Percentiles rank a stretch among this genome's conserved stretches.
Conservation (phyloP, 2,113 vertebrate species). For the Anolis carolinensis region DNA sequence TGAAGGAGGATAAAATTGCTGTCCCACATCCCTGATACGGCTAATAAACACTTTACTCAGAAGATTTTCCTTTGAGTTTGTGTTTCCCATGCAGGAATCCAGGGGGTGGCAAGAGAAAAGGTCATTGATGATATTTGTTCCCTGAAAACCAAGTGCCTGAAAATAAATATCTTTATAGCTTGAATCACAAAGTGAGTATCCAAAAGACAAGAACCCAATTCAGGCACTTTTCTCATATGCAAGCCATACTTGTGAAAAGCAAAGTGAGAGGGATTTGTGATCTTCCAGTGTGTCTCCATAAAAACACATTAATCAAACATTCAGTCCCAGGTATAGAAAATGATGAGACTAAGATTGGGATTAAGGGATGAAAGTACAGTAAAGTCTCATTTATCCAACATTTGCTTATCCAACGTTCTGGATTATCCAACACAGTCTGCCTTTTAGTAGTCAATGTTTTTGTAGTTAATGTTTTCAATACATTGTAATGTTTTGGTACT, state of each 20-base stretch:
- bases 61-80: background rate
- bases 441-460: no score
- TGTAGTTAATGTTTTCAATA: no score
- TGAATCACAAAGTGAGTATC: conserved; percentile 22
- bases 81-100: conserved; percentile 14
- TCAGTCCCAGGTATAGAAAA: no score
- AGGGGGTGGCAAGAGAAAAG: conserved; percentile 47
- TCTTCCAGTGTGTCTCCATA: background rate
- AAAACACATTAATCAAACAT: no score
- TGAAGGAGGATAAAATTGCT: background rate
- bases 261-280: background rate
- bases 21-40: background rate
- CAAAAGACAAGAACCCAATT: background rate
- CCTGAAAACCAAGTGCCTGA: conserved; percentile 35
- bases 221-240: no score
- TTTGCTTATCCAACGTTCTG: no score
- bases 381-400: no score
- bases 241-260: background rate
- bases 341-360: no score
- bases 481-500: no score
- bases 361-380: no score
- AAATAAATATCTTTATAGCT: conserved; percentile 39
- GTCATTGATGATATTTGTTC: conserved; percentile 38
- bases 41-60: rapidly evolving
- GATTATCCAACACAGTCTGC: no score